Evolutionary conservation across 2,113 vertebrate species (phyloP), one percentile per base, ranked within the genome.

Genomic region (Saccopteryx bilineata): DNA sequence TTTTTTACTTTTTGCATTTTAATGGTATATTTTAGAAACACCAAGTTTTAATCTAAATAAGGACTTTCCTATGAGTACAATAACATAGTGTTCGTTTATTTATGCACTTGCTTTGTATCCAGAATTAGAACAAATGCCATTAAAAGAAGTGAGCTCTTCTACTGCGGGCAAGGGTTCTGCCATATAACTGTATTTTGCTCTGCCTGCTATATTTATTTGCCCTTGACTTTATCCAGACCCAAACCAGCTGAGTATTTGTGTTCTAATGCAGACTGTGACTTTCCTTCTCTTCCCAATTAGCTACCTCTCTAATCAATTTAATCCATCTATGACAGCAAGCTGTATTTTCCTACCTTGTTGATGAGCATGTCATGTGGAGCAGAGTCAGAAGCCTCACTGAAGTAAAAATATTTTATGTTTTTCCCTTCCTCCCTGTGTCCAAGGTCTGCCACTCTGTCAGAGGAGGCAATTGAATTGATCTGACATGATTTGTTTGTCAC

Each of bases 401-500:
- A 96, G 94, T 97, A 82, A 96, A 97, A 96, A 97, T 97, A 96
- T 94, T 96, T 97, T 96, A 97, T 97, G 82, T 69, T 80, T 93
- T 24, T 96, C 50, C 72, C 82, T 95, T 97, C 54, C 82, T 96
- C 91, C 82, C 66, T 92, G 75, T 24, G 56, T 90, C 85, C 86
- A 95, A 97, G 94, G 93, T 92, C 97, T 97, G 95, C 86, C 75
- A 75, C 48, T 96, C 92, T 96, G 88, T 95, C 93, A 97, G 78
- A 96, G 71, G 74, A 96, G 60, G 95, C 91, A 88, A 94, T 89
- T 94, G 96, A 74, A 93, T 95, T 88, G 95, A 86, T 96, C 89
- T 96, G 96, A 97, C 87, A 96, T 97, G 95, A 98, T 96, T 97
- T 97, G 95, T 97, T 96, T 96, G 95, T 96, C 94, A 90, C 94